Evolutionary conservation across 1,140 invertebrate genomes (phyloP).

Genomic region (Zaprionus africanus): DNA sequence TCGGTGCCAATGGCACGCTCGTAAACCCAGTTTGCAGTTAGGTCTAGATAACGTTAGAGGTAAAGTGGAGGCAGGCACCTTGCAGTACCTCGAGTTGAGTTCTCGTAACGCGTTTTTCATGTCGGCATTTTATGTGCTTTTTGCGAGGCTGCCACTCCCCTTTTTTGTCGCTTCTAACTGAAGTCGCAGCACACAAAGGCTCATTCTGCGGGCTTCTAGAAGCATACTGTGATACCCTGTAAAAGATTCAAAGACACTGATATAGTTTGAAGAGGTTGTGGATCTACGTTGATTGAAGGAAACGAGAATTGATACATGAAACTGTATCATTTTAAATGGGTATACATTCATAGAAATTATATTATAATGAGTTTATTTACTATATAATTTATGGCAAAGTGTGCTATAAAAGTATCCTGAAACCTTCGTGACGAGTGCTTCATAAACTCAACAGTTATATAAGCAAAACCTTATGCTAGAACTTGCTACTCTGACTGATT

Average conservation of each 20-base stretch:
- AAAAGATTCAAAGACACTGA: background rate
- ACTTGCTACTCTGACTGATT: no score
- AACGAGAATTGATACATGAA: background rate
- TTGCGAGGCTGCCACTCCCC: constrained; percentile 31
- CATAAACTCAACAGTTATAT: no score
- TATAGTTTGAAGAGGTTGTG: background rate
- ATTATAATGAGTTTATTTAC: background rate
- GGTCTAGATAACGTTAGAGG: constrained; percentile 16
- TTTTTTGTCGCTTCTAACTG: constrained; percentile 2
- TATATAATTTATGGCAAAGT: background rate
- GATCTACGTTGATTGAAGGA: background rate
- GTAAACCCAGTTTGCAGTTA: constrained; percentile 72
- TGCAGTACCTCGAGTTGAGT: constrained; percentile 22
- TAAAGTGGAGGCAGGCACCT: constrained; percentile 15
- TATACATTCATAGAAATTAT: background rate
- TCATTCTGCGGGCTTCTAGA: constrained; percentile 14
- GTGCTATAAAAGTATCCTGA: background rate
- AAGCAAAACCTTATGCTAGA: no score
- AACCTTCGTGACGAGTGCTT: no score
- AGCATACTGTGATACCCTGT: constrained; percentile 8
- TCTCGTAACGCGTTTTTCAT: constrained; percentile 75
- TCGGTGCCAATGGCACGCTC: constrained; percentile 51
- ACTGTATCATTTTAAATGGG: background rate
- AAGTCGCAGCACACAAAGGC: constrained; percentile 38
- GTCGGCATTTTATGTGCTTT: constrained; percentile 62